These are phyloP conservation scores for Ornithorhynchus anatinus DNA, from an alignment of 2,113 vertebrate species.

Conservation along the genomic window DNA sequence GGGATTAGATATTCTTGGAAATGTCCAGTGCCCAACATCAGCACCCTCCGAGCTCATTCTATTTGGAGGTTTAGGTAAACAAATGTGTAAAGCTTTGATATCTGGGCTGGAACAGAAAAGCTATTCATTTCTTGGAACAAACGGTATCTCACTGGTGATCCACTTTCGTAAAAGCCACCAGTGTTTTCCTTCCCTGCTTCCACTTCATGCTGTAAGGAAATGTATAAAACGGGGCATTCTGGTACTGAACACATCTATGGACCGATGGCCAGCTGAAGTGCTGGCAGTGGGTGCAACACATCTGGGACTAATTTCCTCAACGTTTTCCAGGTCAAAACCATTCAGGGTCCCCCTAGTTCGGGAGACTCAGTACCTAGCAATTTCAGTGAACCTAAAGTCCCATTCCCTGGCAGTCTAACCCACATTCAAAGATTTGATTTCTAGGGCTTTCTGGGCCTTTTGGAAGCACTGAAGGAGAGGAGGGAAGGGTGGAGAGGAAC, in stretches of 20 bases:
- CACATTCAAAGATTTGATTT: background rate
- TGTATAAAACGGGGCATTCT: background rate
- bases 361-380: slow-evolving; percentile 16
- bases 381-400: slow-evolving; percentile 14
- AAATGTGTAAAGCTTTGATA: background rate
- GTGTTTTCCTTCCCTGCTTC: background rate
- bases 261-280: slow-evolving; percentile 13
- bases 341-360: background rate
- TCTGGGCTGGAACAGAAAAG: background rate
- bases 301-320: slow-evolving; percentile 58
- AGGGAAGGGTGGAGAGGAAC: background rate
- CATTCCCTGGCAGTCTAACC: background rate
- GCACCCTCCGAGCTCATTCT: background rate
- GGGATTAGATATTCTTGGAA: background rate
- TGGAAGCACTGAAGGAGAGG: background rate
- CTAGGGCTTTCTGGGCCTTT: background rate
- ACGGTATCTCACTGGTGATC: background rate
- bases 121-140: background rate
- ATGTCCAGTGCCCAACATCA: background rate
- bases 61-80: slow-evolving; percentile 3
- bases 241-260: background rate
- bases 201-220: background rate
- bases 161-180: background rate
- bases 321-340: slow-evolving; percentile 40
- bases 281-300: slow-evolving; percentile 32